These are phyloP conservation scores for Serripes groenlandicus DNA, from an alignment of 2,888 invertebrate species.

Conservation along the genomic window DNA sequence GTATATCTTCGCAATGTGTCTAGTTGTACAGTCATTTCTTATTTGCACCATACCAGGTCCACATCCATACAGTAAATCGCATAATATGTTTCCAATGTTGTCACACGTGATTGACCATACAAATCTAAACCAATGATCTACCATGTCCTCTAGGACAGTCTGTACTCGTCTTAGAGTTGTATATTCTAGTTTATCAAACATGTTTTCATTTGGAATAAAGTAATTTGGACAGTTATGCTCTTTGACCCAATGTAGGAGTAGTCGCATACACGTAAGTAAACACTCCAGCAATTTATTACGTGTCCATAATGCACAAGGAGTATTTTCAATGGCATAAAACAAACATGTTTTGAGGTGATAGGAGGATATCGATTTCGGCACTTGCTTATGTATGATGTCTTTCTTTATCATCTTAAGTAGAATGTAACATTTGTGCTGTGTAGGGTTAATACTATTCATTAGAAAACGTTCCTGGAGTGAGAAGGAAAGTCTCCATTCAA, in stretches of 20 bases:
- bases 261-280: background rate
- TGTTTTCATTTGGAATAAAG: slow-evolving; percentile 29
- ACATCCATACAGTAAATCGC: no score
- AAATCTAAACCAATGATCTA: background rate
- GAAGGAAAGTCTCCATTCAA: slow-evolving; percentile 46
- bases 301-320: background rate
- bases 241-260: slow-evolving; percentile 1
- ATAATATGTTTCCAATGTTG: background rate
- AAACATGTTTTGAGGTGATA: slow-evolving; percentile 18
- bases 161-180: background rate
- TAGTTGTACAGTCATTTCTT: no score
- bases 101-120: background rate
- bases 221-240: slow-evolving; percentile 23
- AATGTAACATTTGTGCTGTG: slow-evolving; percentile 37
- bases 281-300: background rate
- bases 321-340: slow-evolving; percentile 11
- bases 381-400: slow-evolving; percentile 7
- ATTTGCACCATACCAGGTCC: background rate
- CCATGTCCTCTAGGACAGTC: background rate
- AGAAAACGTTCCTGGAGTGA: slow-evolving; percentile 27
- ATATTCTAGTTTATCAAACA: slow-evolving; percentile 14
- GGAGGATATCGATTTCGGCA: background rate
- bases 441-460: slow-evolving; percentile 28
- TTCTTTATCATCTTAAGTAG: slow-evolving; percentile 35
- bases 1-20: no score